These are phyloP conservation scores for Leptopilina boulardi DNA, from an alignment of 1,140 invertebrate species.

Conservation along the genomic window DNA sequence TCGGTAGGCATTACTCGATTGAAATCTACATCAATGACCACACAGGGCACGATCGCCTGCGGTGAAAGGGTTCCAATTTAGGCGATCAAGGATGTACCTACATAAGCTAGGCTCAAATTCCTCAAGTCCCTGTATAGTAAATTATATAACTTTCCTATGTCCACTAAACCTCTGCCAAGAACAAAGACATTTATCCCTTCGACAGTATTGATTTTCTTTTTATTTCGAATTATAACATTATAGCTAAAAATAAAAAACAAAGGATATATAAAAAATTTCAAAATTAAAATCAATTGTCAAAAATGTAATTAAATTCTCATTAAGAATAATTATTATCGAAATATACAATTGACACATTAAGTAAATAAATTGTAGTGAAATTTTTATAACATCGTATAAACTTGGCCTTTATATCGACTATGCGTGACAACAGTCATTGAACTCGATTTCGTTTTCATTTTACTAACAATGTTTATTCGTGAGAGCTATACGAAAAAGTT, in stretches of 20 bases:
- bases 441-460: conserved; percentile 28
- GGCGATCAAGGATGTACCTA: neutral
- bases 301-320: neutral
- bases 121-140: neutral
- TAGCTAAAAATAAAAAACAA: no score
- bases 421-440: conserved; percentile 17
- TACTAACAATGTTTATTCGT: conserved; percentile 25
- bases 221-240: no score
- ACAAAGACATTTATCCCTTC: neutral
- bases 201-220: neutral
- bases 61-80: conserved; percentile 42
- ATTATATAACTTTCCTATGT: neutral
- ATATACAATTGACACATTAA: neutral
- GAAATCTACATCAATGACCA: conserved; percentile 65
- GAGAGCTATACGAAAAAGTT: neutral
- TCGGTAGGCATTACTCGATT: conserved; percentile 64
- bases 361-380: neutral
- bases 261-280: no score
- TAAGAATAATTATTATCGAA: neutral
- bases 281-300: no score
- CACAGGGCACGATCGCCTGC: conserved; percentile 54
- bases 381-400: conserved; percentile 2
- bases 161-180: neutral
- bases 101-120: neutral
- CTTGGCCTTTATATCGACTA: conserved; percentile 7